Base-by-base conservation (phyloP, 2,797 vertebrate species). In the Pyrocephalus nanus region DNA sequence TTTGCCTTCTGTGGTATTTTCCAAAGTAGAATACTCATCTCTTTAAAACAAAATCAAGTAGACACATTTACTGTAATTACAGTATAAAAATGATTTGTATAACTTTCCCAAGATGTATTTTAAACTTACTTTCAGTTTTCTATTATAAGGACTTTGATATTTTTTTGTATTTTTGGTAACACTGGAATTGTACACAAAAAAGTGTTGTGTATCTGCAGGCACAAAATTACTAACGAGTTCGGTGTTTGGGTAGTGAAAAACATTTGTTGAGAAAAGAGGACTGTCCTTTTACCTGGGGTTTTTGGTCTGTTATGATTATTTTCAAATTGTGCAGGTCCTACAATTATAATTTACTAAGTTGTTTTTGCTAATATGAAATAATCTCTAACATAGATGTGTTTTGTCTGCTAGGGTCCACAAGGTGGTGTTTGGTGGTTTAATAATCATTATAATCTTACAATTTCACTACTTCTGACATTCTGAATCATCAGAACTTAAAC, bases 391-490 rank as follows among this genome's bases (percentile, higher is more conserved):
- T 14, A 61, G 64, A 23, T 6, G 2, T 45, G 20, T 77, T 48
- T 58, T 65, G 29, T 74, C 61, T 92, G 30, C 50, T 53, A 6
- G 34, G 77, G n/a, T 48, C 96, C 93, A 92, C 94, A 88, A 96
- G 91, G 81, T 94, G 93, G 91, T 91, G 89, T 90, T 89, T 87
- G 57, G 54, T 80, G 67, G 25, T 83, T 91, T 89, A 61, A 62
- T 87, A 77, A 71, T 82, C 47, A 19, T 61, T 38, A 38, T 42
- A 42, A 40, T 40, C 25, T 42, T 77, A 15, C 0, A 2, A 32
- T 66, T 86, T 79, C 26, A 18, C 36, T 61, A 32, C 15, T 81
- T 66, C 50, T 75, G 34, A 47, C 11, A 14, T 86, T 88, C 62
- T 84, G 15, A 72, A 8, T 94, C 50, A n/a, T 0, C 38, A 71